A percentile compares a stretch with the other conserved stretches of the same genome.
Conservation (phyloP, 2,113 vertebrate genomes). For the Bettongia penicillata region DNA sequence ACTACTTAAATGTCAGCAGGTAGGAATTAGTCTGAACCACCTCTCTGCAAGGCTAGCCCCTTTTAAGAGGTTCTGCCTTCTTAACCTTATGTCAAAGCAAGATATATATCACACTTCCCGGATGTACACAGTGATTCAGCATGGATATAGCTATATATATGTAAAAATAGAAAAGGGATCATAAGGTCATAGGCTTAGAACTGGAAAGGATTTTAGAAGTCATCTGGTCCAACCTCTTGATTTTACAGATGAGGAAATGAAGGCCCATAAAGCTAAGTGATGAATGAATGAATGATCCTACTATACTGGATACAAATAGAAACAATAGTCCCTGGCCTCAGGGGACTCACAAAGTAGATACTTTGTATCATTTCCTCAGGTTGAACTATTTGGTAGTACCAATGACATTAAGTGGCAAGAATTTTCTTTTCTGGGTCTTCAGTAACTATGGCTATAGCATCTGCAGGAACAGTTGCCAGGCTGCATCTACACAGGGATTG, state of each 20-base stretch:
- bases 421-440: neutral
- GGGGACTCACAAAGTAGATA: neutral
- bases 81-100: neutral
- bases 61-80: neutral
- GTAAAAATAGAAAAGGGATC: neutral
- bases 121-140: neutral
- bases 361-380: neutral
- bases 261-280: neutral
- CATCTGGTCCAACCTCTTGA: neutral
- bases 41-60: neutral
- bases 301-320: neutral
- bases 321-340: neutral
- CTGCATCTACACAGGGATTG: neutral
- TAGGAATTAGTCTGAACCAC: neutral
- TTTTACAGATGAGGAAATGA: neutral
- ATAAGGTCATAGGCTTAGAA: neutral
- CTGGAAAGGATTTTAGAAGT: neutral
- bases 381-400: neutral
- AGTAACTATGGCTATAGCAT: neutral
- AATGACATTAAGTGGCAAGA: neutral
- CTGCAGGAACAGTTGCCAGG: neutral
- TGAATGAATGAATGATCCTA: neutral
- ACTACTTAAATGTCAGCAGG: neutral
- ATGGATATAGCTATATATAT: neutral
- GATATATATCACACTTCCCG: neutral